Base-by-base conservation (phyloP, 2,888 invertebrate genomes). In the Gymnocheta viridis region DNA sequence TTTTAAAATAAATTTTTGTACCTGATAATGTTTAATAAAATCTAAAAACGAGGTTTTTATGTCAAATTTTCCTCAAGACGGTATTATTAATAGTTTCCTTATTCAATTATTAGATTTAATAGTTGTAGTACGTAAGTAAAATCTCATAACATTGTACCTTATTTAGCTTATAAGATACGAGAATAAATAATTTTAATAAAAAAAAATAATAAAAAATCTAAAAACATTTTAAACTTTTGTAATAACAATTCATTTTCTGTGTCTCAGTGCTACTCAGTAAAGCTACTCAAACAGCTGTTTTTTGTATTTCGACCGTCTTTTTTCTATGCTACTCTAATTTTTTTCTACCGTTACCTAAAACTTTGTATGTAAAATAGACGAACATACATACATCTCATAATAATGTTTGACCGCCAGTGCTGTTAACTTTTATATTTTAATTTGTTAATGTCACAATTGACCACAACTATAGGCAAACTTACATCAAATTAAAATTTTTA, bases 171-270 rank as follows among this genome's bases (percentile, higher is more conserved):
- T n/a, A n/a, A n/a, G n/a, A n/a, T n/a, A n/a, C n/a, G n/a, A n/a
- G n/a, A n/a, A n/a, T n/a, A n/a, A n/a, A n/a, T n/a, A n/a, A n/a
- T n/a, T n/a, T n/a, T n/a, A n/a, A n/a, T n/a, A n/a, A n/a, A n/a
- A n/a, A n/a, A n/a, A n/a, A n/a, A n/a, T n/a, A n/a, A n/a, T n/a
- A 51, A 49, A 79, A 64, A 64, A 64, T 73, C 32, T 24, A 44
- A 62, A 78, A 78, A 41, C 44, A 56, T 64, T 62, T 64, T 4
- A 54, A 79, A 72, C 64, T 73, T 79, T 72, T 64, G 17, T 72
- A 79, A 64, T 72, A 54, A 70, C 78, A 62, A 54, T 51, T 60
- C 9, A 32, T 49, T 27, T 38, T 73, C n/a, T 38, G 29, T 51
- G 49, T 35, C 35, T 17, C 6, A 35, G 24, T 19, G 35, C 0